Base-by-base conservation (phyloP, 2,888 invertebrate genomes). In the Callyntrura sp. region DNA sequence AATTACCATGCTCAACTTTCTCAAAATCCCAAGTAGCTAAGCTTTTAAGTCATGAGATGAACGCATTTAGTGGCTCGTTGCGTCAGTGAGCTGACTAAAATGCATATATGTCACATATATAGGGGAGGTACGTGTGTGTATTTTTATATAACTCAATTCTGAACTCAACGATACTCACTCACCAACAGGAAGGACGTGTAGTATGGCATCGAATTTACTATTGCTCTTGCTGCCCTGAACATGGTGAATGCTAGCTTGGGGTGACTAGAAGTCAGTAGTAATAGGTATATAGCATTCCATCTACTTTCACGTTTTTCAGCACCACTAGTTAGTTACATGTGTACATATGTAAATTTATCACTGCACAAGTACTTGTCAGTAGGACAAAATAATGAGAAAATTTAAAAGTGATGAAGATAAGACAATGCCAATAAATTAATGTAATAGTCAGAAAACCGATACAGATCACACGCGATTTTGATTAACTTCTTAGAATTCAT, bases 101-200 rank as follows among this genome's bases (percentile, higher is more conserved):
- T 17, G 6, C 20, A 4, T 2, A 70, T 48, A 48, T 23, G 23
- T 73, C 48, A 14, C 48, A 48, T 51, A 35, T 35, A 35, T 65
- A 51, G 51, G 51, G n/a, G n/a, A n/a, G n/a, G n/a, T n/a, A n/a
- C n/a, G n/a, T 35, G 35, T 35, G 35, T 2, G 35, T 35, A 35
- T 35, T 35, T 35, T 35, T 35, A 35, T 35, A 35, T 35, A 35
- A 35, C 35, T 35, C 35, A 35, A 6, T 35, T 35, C 35, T 35
- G 35, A 65, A 28, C 28, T 28, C 11, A n/a, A 35, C 35, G 6
- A 35, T 78, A 28, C 60, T 65, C n/a, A 81, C 79, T 83, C 76
- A 90, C 90, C 85, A 90, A 82, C 76, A 90, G 90, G 90, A 90
- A 86, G 85, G 90, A 90, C 25, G 85, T 90, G 35, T 85, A 89